Base-by-base conservation (phyloP, 2,888 invertebrate species). In the Siphonodentalium dalli region DNA sequence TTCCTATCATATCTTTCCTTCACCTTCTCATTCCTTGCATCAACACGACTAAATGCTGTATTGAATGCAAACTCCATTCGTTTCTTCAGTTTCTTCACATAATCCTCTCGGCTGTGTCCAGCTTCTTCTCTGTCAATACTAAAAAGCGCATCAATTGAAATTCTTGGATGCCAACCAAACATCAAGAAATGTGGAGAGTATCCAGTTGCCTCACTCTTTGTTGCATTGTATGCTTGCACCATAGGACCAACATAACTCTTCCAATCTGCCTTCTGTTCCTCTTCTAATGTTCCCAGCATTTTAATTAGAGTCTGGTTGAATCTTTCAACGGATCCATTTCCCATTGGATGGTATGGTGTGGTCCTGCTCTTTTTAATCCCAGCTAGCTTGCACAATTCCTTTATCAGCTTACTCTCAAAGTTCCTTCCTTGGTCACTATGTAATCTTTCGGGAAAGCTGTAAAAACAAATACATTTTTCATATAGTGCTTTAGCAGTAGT, bases 371-470 rank as follows among this genome's bases (percentile, higher is more conserved):
- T 39, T 7, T 15, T 20, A 6, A 39, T 39, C 8, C 23, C 23
- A 23, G 39, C 39, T 15, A 39, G 24, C 21, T 20, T 39, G 24
- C 39, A 39, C 8, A 39, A n/a, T 39, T 39, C 20, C n/a, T 39
- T n/a, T n/a, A n/a, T n/a, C n/a, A n/a, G n/a, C n/a, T n/a, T n/a
- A n/a, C n/a, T n/a, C n/a, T n/a, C n/a, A 6, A 21, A 20, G 3
- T 40, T 40, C n/a, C 40, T 5, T 3, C 40, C 40, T n/a, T 40
- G 40, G 27, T 40, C 40, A 7, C 40, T 40, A 15, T 40, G 40
- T 23, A 37, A 7, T 15, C 18, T 13, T 15, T 13, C 38, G 11
- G 38, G 38, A 6, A 37, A 37, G 3, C 15, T 15, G 27, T 40
- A 40, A 23, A 26, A 27, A 2, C n/a, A n/a, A 23, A 40, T 23